phyloP scores from a whole-genome alignment of 2,797 vertebrate species.

The Buceros bicornis region DNA sequence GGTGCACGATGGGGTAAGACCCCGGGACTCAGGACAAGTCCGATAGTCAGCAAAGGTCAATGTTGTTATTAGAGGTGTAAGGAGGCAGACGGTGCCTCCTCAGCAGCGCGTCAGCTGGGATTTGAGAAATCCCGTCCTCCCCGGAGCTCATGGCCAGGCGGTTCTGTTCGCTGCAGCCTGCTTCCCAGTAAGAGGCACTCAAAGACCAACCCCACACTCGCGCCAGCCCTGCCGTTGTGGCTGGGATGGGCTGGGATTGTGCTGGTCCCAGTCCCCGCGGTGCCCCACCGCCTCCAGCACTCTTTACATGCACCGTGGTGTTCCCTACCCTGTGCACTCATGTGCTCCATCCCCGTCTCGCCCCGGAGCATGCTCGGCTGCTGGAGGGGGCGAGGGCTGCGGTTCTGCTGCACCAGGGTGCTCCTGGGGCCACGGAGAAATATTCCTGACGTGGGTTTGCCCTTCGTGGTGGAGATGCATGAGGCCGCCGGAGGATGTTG shows the following conservation, averaged over 20 bases:
- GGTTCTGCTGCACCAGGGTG: background rate
- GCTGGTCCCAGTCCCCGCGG: too few relatives aligned
- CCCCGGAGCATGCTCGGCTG: accelerated
- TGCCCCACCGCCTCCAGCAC: too few relatives aligned
- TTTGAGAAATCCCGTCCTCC: conserved; percentile 4
- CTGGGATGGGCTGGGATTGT: background rate
- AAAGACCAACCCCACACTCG: accelerated
- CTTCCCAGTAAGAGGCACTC: background rate
- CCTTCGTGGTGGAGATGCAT: accelerated
- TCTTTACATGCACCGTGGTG: too few relatives aligned
- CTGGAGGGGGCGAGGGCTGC: background rate
- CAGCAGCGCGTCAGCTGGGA: conserved; percentile 5
- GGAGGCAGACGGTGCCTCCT: conserved; percentile 50
- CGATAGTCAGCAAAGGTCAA: conserved; percentile 74
- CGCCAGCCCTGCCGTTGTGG: accelerated
- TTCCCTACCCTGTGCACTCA: accelerated
- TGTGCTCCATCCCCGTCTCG: accelerated
- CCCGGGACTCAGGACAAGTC: conserved; percentile 65
- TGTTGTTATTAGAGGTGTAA: conserved; percentile 17
- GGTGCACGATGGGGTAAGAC: conserved; percentile 66
- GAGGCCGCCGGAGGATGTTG: background rate
- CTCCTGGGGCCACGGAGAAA: accelerated
- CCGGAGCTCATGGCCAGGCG: background rate
- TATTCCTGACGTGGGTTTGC: background rate
- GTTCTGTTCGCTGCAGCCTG: background rate